These are phyloP conservation scores for Nymphalis io DNA, from an alignment of 1,140 invertebrate species.

Conservation along the genomic window DNA sequence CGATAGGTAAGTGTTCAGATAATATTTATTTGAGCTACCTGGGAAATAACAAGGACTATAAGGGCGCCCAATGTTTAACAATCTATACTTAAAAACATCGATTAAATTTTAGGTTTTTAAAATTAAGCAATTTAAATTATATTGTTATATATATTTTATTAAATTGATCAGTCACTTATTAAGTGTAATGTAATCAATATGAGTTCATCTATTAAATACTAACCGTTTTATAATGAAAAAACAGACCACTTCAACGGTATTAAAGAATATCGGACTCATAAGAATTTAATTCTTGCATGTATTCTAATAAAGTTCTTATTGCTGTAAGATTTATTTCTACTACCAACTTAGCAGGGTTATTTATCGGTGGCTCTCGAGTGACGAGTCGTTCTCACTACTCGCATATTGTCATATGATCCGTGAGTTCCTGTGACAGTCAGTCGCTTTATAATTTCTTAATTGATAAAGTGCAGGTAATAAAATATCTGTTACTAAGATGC, in stretches of 20 bases:
- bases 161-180: too few relatives aligned
- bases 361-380: constrained; percentile 5
- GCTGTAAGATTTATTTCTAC: neutral
- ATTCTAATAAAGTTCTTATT: neutral
- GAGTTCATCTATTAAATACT: too few relatives aligned
- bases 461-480: constrained; percentile 28
- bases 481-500: neutral
- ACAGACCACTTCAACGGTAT: neutral
- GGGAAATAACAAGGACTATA: too few relatives aligned
- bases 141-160: too few relatives aligned
- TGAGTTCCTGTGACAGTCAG: constrained; percentile 25
- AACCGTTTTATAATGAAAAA: too few relatives aligned
- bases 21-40: too few relatives aligned
- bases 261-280: neutral
- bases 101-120: too few relatives aligned
- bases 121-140: too few relatives aligned
- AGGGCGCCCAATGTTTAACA: too few relatives aligned
- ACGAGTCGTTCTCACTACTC: constrained; percentile 12
- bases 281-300: neutral
- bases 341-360: neutral
- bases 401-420: constrained; percentile 34
- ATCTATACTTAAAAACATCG: too few relatives aligned
- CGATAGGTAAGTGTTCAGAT: too few relatives aligned
- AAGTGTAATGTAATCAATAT: too few relatives aligned
- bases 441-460: constrained; percentile 27